Evolutionary conservation across 2,888 invertebrate genomes (phyloP).

Genomic region (Chloroclysta siterata): DNA sequence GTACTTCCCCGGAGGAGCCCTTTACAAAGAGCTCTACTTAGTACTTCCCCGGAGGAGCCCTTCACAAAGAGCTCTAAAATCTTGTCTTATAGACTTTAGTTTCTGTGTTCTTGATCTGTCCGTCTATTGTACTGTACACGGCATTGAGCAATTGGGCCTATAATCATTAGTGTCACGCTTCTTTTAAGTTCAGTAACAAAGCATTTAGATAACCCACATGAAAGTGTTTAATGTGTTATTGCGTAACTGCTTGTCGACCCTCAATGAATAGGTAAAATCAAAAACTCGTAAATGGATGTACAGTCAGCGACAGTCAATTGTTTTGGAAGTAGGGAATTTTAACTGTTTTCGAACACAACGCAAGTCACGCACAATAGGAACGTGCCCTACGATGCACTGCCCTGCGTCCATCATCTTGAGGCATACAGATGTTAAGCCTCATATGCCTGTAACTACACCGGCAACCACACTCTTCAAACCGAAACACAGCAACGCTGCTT

Average conservation of each 20-base stretch:
- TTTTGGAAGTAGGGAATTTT: neutral
- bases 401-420: too few species aligned
- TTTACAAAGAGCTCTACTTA: too few species aligned
- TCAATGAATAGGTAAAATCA: slow-evolving; percentile 33
- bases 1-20: too few species aligned
- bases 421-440: too few species aligned
- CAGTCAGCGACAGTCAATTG: slow-evolving; percentile 2
- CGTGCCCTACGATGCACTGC: too few species aligned
- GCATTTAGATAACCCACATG: slow-evolving; percentile 70
- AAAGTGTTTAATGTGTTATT: slow-evolving; percentile 71
- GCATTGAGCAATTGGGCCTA: slow-evolving; percentile 10
- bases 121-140: neutral
- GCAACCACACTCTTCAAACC: too few species aligned
- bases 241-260: slow-evolving; percentile 59
- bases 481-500: too few species aligned
- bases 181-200: slow-evolving; percentile 56
- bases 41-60: too few species aligned
- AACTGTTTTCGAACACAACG: too few species aligned
- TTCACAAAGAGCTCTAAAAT: too few species aligned
- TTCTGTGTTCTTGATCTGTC: neutral
- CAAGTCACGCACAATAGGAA: too few species aligned
- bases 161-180: slow-evolving; percentile 59
- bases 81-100: neutral
- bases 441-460: too few species aligned
- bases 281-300: slow-evolving; percentile 19